Base-by-base conservation (phyloP, 1,140 invertebrate genomes). In the Hyposmocoma kahamanoa region DNA sequence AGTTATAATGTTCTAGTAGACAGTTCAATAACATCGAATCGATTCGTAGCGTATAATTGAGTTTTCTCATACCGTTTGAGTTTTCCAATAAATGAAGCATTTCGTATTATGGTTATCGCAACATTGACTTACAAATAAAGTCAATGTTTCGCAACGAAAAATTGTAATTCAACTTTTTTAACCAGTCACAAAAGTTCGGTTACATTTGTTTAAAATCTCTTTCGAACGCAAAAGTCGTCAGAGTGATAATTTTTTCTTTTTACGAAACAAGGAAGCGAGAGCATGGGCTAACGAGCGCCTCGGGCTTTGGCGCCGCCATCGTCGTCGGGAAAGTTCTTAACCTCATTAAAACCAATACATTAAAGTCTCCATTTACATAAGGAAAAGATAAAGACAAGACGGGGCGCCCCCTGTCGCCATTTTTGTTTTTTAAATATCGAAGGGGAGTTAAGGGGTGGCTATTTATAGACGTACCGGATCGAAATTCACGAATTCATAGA, bases 381-480 rank as follows among this genome's bases (percentile, higher is more conserved):
- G 66, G 56, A 68, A 68, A 62, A 59, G 59, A 66, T 66, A 69
- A 66, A 66, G 57, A 55, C 59, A 66, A 63, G 62, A 61, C 50
- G 58, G 55, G 46, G 13, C 13, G 28, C 28, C 6, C 20, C 22
- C 22, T 42, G 52, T 30, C 51, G 58, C 62, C 66, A 62, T 69
- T 65, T 68, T 65, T 51, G 47, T 62, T 58, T 51, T 62, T 62
- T 52, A 56, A 50, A 62, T 55, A 50, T 67, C 56, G 56, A 58
- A 66, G 62, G 66, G 66, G 66, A 61, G 56, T 47, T 36, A 36
- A 13, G 15, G 32, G 32, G 32, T 36, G 13, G 32, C 11, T 36
- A 36, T 36, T 36, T 17, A 17, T 36, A 36, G 5, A 26, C 8
- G 15, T 36, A 47, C 39, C 45, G 54, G 50, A 57, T 55, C 46